Evolutionary conservation across 2,888 invertebrate species (phyloP).

Genomic region (Flabesymbios commensalis): DNA sequence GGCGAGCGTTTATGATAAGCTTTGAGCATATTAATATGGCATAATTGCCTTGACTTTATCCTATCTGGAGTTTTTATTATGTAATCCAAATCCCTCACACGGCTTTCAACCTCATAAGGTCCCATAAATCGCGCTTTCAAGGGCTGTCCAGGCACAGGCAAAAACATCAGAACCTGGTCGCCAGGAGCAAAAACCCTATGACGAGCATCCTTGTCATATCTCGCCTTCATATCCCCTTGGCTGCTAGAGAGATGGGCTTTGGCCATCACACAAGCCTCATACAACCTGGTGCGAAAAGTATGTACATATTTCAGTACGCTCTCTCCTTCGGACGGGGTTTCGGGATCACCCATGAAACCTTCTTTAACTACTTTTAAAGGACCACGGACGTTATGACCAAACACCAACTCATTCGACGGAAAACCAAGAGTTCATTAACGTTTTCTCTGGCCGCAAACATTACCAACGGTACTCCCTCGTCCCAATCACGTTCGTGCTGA

Average conservation of each 20-base stretch:
- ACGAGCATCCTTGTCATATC: neutral
- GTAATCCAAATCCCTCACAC: constrained; percentile 3
- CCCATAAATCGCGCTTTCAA: neutral
- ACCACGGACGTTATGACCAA: constrained; percentile 9
- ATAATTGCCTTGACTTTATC: neutral
- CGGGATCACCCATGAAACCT: neutral
- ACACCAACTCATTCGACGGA: constrained; percentile 11
- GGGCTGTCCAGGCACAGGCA: neutral
- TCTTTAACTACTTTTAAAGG: constrained; percentile 10
- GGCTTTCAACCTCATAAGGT: neutral
- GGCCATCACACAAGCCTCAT: constrained; percentile 2
- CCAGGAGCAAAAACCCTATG: neutral
- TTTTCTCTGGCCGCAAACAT: constrained; percentile 5
- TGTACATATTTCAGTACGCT: neutral
- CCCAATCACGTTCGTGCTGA: constrained; percentile 1
- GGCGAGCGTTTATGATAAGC: no score
- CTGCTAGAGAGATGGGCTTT: neutral
- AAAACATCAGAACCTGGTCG: constrained; percentile 3
- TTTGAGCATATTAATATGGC: constrained; percentile 10
- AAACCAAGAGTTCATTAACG: constrained; percentile 7
- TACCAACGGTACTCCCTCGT: neutral
- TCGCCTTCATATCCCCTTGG: neutral
- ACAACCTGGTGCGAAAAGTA: neutral
- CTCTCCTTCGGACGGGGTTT: neutral
- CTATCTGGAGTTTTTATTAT: neutral